Percentiles rank a stretch among this genome's conserved stretches.
These are phyloP conservation scores for Sesia apiformis DNA, from an alignment of 2,888 invertebrate species.

Conservation along the genomic window DNA sequence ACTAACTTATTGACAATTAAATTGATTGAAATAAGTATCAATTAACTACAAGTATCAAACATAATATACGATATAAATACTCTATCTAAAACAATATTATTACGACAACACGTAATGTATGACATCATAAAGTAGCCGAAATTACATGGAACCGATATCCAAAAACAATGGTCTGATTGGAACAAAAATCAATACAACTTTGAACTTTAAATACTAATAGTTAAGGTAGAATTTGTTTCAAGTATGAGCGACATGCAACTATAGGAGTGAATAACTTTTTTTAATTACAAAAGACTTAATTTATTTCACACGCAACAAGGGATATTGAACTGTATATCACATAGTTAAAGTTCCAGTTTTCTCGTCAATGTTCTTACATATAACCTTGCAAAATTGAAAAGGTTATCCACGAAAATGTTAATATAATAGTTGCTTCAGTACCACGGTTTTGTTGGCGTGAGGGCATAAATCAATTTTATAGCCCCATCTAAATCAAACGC, in stretches of 20 bases:
- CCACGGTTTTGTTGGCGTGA: constrained; percentile 74
- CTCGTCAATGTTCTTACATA: constrained; percentile 23
- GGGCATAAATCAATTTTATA: constrained; percentile 76
- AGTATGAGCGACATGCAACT: constrained; percentile 46
- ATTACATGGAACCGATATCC: constrained; percentile 59
- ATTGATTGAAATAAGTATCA: no score
- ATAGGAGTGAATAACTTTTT: constrained; percentile 64
- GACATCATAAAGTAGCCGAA: constrained; percentile 62
- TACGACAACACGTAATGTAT: constrained; percentile 3
- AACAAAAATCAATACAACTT: constrained; percentile 18
- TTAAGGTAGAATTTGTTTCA: constrained; percentile 33
- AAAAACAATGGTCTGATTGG: constrained; percentile 60
- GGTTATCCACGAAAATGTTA: constrained; percentile 75
- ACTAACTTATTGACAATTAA: no score
- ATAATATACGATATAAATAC: neutral
- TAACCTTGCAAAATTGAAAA: constrained; percentile 50
- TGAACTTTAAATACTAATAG: constrained; percentile 16
- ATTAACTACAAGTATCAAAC: no score
- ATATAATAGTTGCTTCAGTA: constrained; percentile 74
- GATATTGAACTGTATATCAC: constrained; percentile 13
- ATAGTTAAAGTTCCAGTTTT: constrained; percentile 20
- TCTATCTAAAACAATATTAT: neutral
- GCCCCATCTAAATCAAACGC: constrained; percentile 76
- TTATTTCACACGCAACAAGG: constrained; percentile 15
- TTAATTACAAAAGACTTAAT: constrained; percentile 64